Conservation (phyloP, 2,113 vertebrate genomes). For the Pteronura brasiliensis region DNA sequence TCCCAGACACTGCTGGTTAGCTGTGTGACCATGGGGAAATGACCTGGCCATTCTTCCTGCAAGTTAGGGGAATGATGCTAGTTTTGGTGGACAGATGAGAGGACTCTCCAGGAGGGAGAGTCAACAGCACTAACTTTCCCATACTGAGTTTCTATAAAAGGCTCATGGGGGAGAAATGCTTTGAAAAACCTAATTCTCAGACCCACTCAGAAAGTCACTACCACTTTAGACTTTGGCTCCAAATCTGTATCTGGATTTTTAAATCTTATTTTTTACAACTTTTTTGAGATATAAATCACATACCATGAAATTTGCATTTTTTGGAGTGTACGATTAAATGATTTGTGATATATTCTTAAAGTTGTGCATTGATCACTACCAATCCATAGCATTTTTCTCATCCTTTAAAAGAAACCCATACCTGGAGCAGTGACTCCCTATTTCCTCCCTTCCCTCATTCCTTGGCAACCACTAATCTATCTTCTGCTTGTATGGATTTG, state of each 20-base stretch:
- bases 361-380: not conserved
- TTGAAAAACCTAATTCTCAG: accelerated
- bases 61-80: not conserved
- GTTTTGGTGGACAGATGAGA: not conserved
- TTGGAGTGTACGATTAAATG: not conserved
- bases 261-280: not conserved
- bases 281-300: not conserved
- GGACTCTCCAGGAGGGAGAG: no score
- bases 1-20: not conserved
- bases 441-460: not conserved
- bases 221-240: not conserved
- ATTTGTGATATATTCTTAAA: not conserved
- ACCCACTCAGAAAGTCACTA: not conserved
- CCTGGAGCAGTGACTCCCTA: accelerated
- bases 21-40: no score
- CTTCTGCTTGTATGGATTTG: not conserved
- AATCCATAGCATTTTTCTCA: not conserved
- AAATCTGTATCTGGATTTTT: not conserved
- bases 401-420: not conserved
- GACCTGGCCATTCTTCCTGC: not conserved
- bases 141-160: not conserved
- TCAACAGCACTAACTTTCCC: accelerated
- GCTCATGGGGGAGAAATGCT: not conserved
- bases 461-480: not conserved
- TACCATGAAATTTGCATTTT: not conserved